These are phyloP conservation scores for Bilobella aurantiaca DNA, from an alignment of 1,140 invertebrate species.

Conservation along the genomic window DNA sequence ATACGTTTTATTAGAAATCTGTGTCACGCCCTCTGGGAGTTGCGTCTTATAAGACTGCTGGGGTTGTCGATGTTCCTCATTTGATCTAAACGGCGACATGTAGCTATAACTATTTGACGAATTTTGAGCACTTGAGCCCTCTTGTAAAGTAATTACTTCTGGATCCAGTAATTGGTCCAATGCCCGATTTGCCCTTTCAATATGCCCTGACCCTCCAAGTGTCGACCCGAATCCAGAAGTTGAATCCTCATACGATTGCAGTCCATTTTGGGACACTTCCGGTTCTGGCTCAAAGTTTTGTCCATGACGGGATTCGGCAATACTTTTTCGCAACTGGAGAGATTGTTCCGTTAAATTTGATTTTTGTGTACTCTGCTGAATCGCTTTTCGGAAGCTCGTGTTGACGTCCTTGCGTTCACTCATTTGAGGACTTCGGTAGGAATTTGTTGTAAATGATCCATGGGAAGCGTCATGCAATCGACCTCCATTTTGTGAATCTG, in stretches of 20 bases:
- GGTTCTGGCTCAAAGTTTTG: background rate
- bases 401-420: slow-evolving; percentile 35
- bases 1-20: too few species aligned
- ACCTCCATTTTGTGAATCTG: background rate
- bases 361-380: slow-evolving; percentile 36
- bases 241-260: background rate
- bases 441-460: slow-evolving; percentile 1
- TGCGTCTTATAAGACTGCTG: too few species aligned
- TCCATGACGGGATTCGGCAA: slow-evolving; percentile 19
- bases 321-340: slow-evolving; percentile 25
- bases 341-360: slow-evolving; percentile 35
- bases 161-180: slow-evolving; percentile 23
- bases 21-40: background rate
- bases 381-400: slow-evolving; percentile 37
- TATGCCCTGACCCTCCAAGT: slow-evolving; percentile 11
- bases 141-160: background rate
- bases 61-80: background rate
- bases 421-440: slow-evolving; percentile 22
- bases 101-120: background rate
- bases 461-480: background rate
- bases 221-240: background rate
- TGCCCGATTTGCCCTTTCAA: slow-evolving; percentile 28
- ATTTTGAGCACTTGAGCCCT: background rate
- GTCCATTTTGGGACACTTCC: slow-evolving; percentile 12
- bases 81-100: background rate